Evolutionary conservation across 2,113 vertebrate species (phyloP).

Genomic region (Grammatotria lemairii): DNA sequence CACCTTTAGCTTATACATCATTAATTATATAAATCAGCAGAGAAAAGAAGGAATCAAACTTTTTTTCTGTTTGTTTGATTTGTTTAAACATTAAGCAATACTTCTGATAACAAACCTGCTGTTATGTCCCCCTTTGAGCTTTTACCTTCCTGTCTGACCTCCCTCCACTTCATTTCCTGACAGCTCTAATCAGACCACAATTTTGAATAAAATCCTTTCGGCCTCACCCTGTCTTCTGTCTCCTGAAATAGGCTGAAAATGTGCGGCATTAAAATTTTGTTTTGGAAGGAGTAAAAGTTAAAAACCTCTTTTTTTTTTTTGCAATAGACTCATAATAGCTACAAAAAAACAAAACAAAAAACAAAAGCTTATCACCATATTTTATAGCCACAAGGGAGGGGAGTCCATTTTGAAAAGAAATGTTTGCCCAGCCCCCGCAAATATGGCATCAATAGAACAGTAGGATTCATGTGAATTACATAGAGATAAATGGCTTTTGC

Average conservation of each 20-base stretch:
- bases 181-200: not conserved
- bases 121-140: not conserved
- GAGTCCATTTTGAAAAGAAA: not conserved
- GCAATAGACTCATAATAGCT: not conserved
- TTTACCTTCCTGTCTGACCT: not conserved
- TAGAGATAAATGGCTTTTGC: not conserved
- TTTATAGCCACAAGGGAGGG: not conserved
- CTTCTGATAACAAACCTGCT: not conserved
- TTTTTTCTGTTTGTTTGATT: not conserved
- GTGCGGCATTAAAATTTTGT: not conserved
- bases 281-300: not conserved
- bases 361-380: not conserved
- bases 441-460: not conserved
- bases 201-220: not conserved
- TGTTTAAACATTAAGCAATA: not conserved
- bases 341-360: not conserved
- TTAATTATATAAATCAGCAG: not conserved
- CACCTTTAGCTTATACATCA: not conserved
- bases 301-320: fast-evolving
- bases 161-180: not conserved
- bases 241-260: not conserved
- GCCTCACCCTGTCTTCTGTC: not conserved
- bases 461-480: not conserved
- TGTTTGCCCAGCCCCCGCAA: not conserved
- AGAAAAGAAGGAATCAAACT: not conserved